phyloP scores from a whole-genome alignment of 92 coral and sea anemone species.

The Actinostola sp. region DNA sequence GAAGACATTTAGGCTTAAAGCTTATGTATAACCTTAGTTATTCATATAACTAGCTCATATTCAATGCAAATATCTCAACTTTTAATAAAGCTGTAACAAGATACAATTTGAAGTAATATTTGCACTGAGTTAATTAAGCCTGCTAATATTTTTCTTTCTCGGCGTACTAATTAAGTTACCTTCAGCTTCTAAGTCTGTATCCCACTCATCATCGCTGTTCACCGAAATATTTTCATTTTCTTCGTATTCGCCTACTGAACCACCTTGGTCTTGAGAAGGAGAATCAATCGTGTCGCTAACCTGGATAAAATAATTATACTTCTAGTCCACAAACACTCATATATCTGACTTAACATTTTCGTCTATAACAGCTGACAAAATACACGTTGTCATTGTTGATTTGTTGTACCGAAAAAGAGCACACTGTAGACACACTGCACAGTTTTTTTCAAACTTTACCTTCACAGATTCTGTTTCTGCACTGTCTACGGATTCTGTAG shows the following conservation, averaged over 20 bases:
- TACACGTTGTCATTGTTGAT: neutral
- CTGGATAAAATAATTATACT: constrained; percentile 3
- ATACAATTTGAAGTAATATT: neutral
- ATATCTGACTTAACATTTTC: neutral
- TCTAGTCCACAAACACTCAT: neutral
- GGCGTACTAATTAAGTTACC: constrained; percentile 45
- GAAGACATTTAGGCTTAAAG: no score
- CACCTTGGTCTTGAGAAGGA: constrained; percentile 10
- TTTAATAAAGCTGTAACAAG: no score
- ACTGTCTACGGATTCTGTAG: neutral
- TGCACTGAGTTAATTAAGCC: no score
- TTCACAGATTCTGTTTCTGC: neutral
- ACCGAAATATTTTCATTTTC: constrained; percentile 24
- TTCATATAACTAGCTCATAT: no score
- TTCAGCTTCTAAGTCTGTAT: constrained; percentile 88
- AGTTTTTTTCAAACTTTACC: neutral
- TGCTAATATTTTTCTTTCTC: no score
- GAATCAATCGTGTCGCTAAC: constrained; percentile 1
- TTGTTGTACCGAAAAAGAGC: neutral
- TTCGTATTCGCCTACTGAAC: neutral
- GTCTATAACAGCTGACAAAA: no score
- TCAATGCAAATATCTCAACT: no score
- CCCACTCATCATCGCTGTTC: constrained; percentile 75
- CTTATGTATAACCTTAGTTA: no score
- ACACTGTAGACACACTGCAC: neutral